Base-by-base conservation (phyloP, 1,140 invertebrate genomes). In the Zaprionus gabonicus region DNA sequence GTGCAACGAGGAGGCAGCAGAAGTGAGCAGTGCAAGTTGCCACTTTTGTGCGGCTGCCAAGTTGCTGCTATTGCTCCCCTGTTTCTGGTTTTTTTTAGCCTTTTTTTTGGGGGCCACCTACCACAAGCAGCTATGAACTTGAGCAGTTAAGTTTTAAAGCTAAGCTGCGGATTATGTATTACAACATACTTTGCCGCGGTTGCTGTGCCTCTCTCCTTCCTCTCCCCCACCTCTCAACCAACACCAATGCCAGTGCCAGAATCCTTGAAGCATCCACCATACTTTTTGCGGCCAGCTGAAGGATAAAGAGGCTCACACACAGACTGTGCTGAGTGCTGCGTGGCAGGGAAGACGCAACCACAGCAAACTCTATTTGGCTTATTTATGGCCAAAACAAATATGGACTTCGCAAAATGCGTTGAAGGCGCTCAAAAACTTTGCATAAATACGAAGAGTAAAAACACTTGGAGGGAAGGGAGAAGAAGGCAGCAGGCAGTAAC, bases 141-240 rank as follows among this genome's bases (percentile, higher is more conserved):
- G 72, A 82, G 81, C 56, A 90, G 85, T 80, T 79, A 90, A 88
- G 85, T 88, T 88, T 88, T 88, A 85, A 85, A 84, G 79, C 85
- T 88, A 78, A 88, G 85, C 85, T 69, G 57, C 51, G 79, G 85
- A 88, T 88, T 88, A 88, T 85, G 78, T 88, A 80, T 88, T 71
- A 57, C 72, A 51, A 49, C 67, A 75, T 82, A 90, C 85, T 88
- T 88, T 88, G 85, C 67, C 62, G 79, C 70, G 85, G 75, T 73
- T 81, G 46, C 46, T 66, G 57, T 38, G n/a, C n/a, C n/a, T n/a
- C n/a, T n/a, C n/a, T n/a, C n/a, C n/a, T n/a, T n/a, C n/a, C n/a
- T n/a, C n/a, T n/a, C n/a, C 56, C 25, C 57, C 38, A 12, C 38
- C 31, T 31, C 53, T 10, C 34, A 36, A 13, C 4, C 38, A 15